Conservation (phyloP, 2,888 invertebrate genomes). For the Agrotis clavis region DNA sequence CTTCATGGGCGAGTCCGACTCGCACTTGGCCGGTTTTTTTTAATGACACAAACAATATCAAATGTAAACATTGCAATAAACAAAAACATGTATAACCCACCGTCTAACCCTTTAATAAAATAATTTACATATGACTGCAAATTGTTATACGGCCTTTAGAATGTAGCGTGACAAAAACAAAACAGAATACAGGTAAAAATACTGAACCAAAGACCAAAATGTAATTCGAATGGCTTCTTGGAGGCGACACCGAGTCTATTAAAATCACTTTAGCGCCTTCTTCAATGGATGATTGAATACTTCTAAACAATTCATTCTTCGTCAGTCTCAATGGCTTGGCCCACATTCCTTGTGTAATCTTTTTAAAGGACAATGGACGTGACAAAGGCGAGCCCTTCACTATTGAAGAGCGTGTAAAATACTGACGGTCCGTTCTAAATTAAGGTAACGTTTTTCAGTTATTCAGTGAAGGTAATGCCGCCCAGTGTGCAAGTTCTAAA, state of each 20-base stretch:
- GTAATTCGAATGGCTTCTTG: conserved; percentile 83
- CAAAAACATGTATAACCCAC: neutral
- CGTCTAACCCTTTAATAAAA: conserved; percentile 26
- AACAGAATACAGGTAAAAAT: conserved; percentile 73
- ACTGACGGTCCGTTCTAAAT: conserved; percentile 83
- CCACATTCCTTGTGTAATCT: conserved; percentile 88
- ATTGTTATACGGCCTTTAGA: conserved; percentile 18
- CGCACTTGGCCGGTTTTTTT: no score
- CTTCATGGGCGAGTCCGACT: no score
- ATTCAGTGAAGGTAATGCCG: conserved; percentile 83
- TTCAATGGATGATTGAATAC: conserved; percentile 89
- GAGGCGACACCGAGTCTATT: conserved; percentile 90
- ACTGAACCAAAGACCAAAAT: conserved; percentile 81
- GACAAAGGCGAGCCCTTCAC: conserved; percentile 83
- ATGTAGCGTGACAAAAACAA: conserved; percentile 60
- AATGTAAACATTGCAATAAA: neutral
- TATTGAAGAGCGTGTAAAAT: conserved; percentile 83
- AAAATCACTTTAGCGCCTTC: conserved; percentile 89
- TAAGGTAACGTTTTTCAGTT: conserved; percentile 86
- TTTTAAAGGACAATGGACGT: conserved; percentile 84
- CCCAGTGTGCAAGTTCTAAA: conserved; percentile 78
- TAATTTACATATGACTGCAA: conserved; percentile 42
- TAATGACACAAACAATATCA: neutral
- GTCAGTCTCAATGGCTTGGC: conserved; percentile 85
- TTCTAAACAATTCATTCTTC: conserved; percentile 87